Percentiles rank a stretch among this genome's conserved stretches.
phyloP scores from a whole-genome alignment of 2,888 invertebrate genomes.

The Drosophila anomalata region DNA sequence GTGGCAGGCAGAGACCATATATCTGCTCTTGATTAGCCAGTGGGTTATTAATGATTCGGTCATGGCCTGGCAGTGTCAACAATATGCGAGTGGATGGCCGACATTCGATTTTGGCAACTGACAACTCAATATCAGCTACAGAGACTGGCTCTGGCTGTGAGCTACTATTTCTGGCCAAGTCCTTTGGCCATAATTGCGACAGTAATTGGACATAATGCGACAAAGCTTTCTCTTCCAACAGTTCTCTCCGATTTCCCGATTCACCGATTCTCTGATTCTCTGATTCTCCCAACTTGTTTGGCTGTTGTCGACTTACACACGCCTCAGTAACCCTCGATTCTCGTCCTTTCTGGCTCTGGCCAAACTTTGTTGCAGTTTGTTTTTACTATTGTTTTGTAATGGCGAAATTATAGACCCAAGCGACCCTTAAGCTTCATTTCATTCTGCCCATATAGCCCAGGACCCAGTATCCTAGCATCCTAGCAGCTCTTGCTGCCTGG shows the following conservation, averaged over 20 bases:
- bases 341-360: not conserved
- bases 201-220: constrained; percentile 83
- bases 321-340: constrained; percentile 46
- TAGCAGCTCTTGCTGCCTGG: too few relatives aligned
- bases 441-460: constrained; percentile 25
- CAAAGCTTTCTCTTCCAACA: constrained; percentile 54
- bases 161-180: constrained; percentile 19
- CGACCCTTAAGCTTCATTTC: constrained; percentile 70
- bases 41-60: constrained; percentile 62
- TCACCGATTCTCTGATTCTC: constrained; percentile 5
- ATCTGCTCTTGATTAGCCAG: constrained; percentile 45
- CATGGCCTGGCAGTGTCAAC: constrained; percentile 58
- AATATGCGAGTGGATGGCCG: constrained; percentile 30
- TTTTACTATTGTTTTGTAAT: constrained; percentile 79
- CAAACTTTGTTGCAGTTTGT: constrained; percentile 73
- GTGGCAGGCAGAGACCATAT: not conserved
- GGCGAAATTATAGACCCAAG: constrained; percentile 78
- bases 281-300: constrained; percentile 27
- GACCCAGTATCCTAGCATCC: too few relatives aligned
- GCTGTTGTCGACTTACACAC: constrained; percentile 52
- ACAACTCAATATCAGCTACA: constrained; percentile 58
- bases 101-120: constrained; percentile 66
- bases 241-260: constrained; percentile 8
- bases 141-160: not conserved
- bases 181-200: constrained; percentile 81